Conservation (phyloP, 2,888 invertebrate species). For the Tenodera sinensis region DNA sequence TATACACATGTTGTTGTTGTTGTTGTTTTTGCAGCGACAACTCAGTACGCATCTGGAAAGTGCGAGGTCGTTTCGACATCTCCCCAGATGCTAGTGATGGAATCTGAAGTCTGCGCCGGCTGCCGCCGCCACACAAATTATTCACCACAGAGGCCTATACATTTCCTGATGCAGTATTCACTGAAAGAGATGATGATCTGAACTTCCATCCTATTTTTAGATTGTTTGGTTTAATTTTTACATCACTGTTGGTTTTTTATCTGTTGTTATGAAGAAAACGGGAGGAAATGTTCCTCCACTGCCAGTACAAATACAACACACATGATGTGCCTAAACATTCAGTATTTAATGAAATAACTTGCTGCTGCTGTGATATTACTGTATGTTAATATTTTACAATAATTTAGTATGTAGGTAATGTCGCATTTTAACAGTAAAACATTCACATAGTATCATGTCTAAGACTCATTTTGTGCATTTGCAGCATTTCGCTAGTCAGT, state of each 20-base stretch:
- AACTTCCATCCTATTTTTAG: background rate
- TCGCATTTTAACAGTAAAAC: too few relatives aligned
- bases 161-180: too few relatives aligned
- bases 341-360: background rate
- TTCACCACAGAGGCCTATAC: background rate
- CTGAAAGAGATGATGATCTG: background rate
- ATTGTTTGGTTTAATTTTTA: background rate
- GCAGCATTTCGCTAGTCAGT: too few relatives aligned
- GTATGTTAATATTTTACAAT: too few relatives aligned
- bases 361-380: conserved; percentile 40
- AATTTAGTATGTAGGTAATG: too few relatives aligned
- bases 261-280: background rate
- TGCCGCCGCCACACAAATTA: background rate
- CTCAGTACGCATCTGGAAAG: conserved; percentile 36
- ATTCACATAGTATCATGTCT: too few relatives aligned
- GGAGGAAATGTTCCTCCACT: too few relatives aligned
- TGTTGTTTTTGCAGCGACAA: conserved; percentile 34
- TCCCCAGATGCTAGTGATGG: conserved; percentile 25
- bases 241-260: background rate
- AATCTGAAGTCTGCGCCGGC: conserved; percentile 7
- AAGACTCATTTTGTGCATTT: too few relatives aligned
- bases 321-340: background rate
- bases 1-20: too few relatives aligned
- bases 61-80: conserved; percentile 29
- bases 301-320: background rate